Evolutionary conservation across 53 echinoderm and acorn worm genomes (phyloP), one percentile per base, ranked within the genome.

Genomic region (Temnopleurus reevesii): DNA sequence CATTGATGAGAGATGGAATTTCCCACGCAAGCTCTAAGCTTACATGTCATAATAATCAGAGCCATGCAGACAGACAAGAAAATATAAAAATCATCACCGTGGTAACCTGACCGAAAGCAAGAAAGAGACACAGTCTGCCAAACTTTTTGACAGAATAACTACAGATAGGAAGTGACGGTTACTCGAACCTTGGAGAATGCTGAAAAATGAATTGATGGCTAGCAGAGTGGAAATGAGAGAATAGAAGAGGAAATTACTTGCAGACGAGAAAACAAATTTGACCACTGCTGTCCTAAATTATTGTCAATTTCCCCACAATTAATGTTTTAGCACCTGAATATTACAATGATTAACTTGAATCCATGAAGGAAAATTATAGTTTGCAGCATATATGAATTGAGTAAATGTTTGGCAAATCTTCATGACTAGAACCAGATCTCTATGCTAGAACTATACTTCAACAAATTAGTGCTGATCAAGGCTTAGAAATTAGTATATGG

Each of bases 31-130:
- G n/a, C n/a, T n/a, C n/a, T n/a, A n/a, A n/a, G n/a, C n/a, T n/a
- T n/a, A n/a, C n/a, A n/a, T n/a, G n/a, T n/a, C n/a, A n/a, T 21
- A 71, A 41, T 71, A 36, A 71, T 71, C 9, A 38, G n/a, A 71
- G 41, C 19, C 71, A 71, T 10, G 7, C n/a, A 41, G 71, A 41
- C 71, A 71, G 71, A 71, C 71, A 71, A 71, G 71, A 71, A 71
- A 71, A 71, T 71, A 71, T 43, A 71, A 36, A 71, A 71, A 65
- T 21, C 23, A 36, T 71, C 21, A 56, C 8, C 49, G 71, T 41
- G 41, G 56, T 56, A 21, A 56, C 38, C 10, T 19, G 7, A n/a
- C 41, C 2, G 41, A 71, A 38, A 8, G 38, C 38, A 36, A 71
- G 8, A 17, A 36, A 71, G n/a, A 41, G 4, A 19, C 8, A 5